phyloP scores from a whole-genome alignment of 2,797 vertebrate species.

The Poeciliopsis infans region DNA sequence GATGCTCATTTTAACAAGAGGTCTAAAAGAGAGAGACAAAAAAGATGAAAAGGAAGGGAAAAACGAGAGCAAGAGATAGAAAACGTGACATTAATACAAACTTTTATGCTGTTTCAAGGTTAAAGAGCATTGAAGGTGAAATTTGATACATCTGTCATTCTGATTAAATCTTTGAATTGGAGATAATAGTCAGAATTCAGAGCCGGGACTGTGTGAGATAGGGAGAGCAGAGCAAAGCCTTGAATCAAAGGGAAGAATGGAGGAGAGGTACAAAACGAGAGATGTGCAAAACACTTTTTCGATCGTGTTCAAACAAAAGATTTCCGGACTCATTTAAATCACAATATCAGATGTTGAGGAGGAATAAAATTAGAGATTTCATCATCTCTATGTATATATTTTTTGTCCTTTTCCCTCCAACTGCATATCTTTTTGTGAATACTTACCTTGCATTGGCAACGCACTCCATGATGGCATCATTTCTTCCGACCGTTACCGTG shows the following conservation, averaged over 20 bases:
- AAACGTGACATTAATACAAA: conserved; percentile 61
- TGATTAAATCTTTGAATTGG: conserved; percentile 75
- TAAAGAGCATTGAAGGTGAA: conserved; percentile 56
- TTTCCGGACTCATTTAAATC: conserved; percentile 55
- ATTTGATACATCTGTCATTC: conserved; percentile 72
- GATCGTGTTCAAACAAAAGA: conserved; percentile 69
- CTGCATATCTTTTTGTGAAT: not conserved
- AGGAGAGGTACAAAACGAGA: conserved; percentile 56
- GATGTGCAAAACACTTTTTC: conserved; percentile 53
- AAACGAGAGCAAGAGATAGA: conserved; percentile 30
- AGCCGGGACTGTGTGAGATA: conserved; percentile 49
- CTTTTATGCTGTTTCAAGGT: conserved; percentile 75
- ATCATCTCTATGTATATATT: conserved; percentile 8
- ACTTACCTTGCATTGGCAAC: conserved; percentile 93
- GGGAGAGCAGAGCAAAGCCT: conserved; percentile 55
- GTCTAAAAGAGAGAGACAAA: conserved; percentile 74
- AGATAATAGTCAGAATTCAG: conserved; percentile 72
- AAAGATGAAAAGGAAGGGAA: conserved; percentile 37
- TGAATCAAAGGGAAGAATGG: conserved; percentile 66
- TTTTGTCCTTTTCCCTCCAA: conserved; percentile 2
- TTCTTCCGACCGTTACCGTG: conserved; percentile 91
- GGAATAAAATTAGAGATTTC: conserved; percentile 28
- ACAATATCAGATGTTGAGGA: conserved; percentile 42
- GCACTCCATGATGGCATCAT: conserved; percentile 94
- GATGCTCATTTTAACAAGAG: conserved; percentile 92